Percentiles rank a stretch among this genome's conserved stretches.
Conservation (phyloP, 1,140 invertebrate species). For the Goniozus legneri region DNA sequence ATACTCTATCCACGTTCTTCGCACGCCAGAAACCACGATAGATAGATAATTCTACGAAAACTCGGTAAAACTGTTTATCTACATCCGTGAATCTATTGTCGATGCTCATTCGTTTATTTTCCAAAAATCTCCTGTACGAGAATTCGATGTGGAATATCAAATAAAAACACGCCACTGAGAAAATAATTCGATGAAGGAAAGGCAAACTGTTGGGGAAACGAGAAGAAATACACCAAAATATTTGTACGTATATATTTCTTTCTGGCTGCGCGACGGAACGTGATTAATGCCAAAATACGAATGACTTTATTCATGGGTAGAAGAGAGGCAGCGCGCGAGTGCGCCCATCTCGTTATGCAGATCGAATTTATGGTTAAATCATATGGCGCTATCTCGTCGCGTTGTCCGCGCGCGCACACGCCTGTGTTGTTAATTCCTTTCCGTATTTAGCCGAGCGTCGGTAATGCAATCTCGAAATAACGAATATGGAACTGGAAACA, state of each 20-base stretch:
- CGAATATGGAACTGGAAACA: slow-evolving; percentile 13
- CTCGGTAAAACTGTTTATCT: slow-evolving; percentile 20
- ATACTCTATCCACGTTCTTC: slow-evolving; percentile 30
- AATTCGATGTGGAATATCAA: too few species aligned
- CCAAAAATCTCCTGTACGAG: too few species aligned
- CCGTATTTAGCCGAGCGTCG: slow-evolving; percentile 14
- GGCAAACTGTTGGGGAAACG: too few species aligned
- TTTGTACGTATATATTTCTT: too few species aligned
- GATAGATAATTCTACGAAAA: slow-evolving; percentile 31
- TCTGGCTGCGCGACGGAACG: slow-evolving; percentile 16
- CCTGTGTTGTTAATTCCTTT: slow-evolving; percentile 17
- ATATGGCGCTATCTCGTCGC: too few species aligned
- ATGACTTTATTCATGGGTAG: slow-evolving; percentile 35
- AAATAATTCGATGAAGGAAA: too few species aligned
- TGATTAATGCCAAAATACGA: slow-evolving; percentile 35
- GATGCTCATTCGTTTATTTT: too few species aligned
- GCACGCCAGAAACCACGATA: too few species aligned
- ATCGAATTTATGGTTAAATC: slow-evolving; percentile 36
- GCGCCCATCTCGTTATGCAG: slow-evolving; percentile 31
- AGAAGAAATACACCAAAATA: too few species aligned
- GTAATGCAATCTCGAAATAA: slow-evolving; percentile 25
- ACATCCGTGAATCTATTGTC: slow-evolving; percentile 6
- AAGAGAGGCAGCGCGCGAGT: neutral
- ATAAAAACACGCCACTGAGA: too few species aligned
- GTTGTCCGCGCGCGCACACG: slow-evolving; percentile 10